Conservation (phyloP, 2,888 invertebrate genomes). For the Apodemia hepburni region DNA sequence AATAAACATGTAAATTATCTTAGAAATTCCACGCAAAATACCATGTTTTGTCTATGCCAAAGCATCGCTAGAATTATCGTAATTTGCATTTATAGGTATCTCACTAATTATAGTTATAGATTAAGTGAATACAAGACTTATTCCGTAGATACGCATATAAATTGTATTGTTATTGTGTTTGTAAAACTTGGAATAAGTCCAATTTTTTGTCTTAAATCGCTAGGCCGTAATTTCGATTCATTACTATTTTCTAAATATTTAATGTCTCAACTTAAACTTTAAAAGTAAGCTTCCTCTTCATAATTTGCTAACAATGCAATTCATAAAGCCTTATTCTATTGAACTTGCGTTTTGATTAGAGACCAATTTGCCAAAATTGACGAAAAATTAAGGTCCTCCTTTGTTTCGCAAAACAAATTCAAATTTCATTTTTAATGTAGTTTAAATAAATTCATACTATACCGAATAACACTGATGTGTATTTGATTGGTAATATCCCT, state of each 20-base stretch:
- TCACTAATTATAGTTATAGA: conserved; percentile 72
- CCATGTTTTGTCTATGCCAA: conserved; percentile 80
- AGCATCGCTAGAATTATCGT: conserved; percentile 78
- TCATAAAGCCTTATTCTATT: background rate
- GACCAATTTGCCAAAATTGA: no score
- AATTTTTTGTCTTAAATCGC: conserved; percentile 39
- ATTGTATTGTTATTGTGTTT: conserved; percentile 54
- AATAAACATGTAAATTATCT: background rate
- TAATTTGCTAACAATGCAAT: background rate
- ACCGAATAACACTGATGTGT: no score
- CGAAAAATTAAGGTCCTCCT: no score
- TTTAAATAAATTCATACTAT: no score
- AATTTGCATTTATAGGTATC: conserved; percentile 79
- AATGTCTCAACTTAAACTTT: background rate
- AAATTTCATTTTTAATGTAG: no score
- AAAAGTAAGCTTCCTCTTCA: background rate
- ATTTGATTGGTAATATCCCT: no score
- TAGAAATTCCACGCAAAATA: conserved; percentile 42
- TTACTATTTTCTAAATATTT: background rate
- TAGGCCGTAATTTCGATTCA: conserved; percentile 26
- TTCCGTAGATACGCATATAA: conserved; percentile 60
- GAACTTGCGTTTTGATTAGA: no score
- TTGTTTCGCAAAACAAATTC: no score
- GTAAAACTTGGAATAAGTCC: conserved; percentile 67
- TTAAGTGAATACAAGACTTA: conserved; percentile 76